A percentile compares a stretch with the other conserved stretches of the same genome.
Conservation (phyloP, 1,140 invertebrate genomes). For the Sitophilus oryzae region DNA sequence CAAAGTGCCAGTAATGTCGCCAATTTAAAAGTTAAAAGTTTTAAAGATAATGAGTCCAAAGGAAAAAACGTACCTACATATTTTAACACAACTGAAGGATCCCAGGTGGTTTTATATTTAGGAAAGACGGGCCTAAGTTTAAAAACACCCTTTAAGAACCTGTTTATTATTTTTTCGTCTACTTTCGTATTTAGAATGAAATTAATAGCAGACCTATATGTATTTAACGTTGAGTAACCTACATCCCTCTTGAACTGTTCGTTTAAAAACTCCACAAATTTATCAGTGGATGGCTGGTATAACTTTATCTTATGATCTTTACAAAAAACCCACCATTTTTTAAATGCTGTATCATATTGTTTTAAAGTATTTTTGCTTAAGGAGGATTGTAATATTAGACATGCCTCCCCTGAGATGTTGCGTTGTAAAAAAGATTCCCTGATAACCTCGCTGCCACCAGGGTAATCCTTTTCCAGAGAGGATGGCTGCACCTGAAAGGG, state of each 20-base stretch:
- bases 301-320: background rate
- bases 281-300: background rate
- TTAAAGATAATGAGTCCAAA: too few relatives aligned
- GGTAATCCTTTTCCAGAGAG: background rate
- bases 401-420: background rate
- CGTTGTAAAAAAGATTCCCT: background rate
- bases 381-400: background rate
- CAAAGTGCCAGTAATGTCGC: too few relatives aligned
- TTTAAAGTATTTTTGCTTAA: background rate
- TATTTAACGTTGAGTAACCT: background rate
- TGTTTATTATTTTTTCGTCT: background rate
- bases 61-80: background rate
- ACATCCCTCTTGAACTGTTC: background rate
- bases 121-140: background rate
- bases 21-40: too few relatives aligned
- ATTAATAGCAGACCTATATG: background rate
- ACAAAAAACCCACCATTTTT: background rate
- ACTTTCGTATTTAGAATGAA: background rate
- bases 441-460: background rate
- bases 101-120: background rate
- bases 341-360: background rate
- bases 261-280: background rate
- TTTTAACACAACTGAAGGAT: background rate
- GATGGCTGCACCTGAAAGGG: background rate
- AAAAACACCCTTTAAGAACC: conserved; percentile 1